phyloP scores from a whole-genome alignment of 2,797 vertebrate genomes.

The Picus viridis region DNA sequence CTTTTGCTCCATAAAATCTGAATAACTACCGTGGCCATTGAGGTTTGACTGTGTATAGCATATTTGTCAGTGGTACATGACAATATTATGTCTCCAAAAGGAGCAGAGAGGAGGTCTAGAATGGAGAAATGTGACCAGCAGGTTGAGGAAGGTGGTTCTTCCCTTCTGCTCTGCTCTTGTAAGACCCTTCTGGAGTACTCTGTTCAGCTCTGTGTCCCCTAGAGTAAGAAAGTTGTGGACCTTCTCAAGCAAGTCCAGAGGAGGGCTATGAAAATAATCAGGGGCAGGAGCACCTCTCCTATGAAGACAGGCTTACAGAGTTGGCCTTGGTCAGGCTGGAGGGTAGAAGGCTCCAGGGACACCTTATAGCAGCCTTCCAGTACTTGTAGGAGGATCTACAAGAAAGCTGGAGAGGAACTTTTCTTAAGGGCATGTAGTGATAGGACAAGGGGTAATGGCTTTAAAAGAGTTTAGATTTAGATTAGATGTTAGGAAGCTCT shows the following conservation, averaged over 20 bases:
- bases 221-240: background rate
- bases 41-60: background rate
- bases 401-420: too few relatives aligned
- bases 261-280: background rate
- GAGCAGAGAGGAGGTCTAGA: background rate
- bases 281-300: background rate
- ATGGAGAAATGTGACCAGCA: background rate
- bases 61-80: background rate
- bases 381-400: background rate
- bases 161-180: background rate
- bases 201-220: background rate
- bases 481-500: too few relatives aligned
- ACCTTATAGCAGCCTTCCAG: background rate
- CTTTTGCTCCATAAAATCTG: background rate
- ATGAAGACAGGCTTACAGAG: background rate
- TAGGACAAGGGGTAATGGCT: too few relatives aligned
- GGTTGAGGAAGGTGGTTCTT: background rate
- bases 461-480: too few relatives aligned
- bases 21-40: slow-evolving; percentile 5
- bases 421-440: too few relatives aligned
- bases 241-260: background rate
- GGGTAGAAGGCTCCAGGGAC: background rate
- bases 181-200: background rate
- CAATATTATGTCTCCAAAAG: background rate
- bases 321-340: background rate